Base-by-base conservation (phyloP, 2,888 invertebrate species). In the Hylaea fasciaria region DNA sequence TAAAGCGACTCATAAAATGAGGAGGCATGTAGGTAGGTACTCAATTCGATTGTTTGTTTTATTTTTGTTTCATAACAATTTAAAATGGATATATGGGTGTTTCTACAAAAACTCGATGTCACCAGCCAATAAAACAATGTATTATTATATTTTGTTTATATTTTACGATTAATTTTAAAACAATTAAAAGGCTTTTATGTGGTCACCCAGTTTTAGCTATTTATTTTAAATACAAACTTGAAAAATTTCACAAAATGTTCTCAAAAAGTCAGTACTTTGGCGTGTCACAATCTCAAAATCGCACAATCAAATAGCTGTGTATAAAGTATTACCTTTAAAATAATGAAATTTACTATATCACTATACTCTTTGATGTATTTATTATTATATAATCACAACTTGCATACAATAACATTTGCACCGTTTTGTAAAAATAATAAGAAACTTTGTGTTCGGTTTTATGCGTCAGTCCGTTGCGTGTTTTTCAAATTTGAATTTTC, bases 31-130 rank as follows among this genome's bases (percentile, higher is more conserved):
- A n/a, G n/a, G n/a, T n/a, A n/a, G n/a, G n/a, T n/a, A n/a, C n/a
- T n/a, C n/a, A n/a, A n/a, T n/a, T n/a, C n/a, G n/a, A n/a, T n/a
- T n/a, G n/a, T n/a, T n/a, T n/a, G n/a, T n/a, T n/a, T n/a, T n/a
- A n/a, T n/a, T n/a, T n/a, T n/a, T n/a, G n/a, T 40, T 22, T 56
- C 44, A 49, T 14, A 48, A 46, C 49, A 57, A 54, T 47, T 14
- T 3, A 2, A 32, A 22, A 22, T 22, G 22, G 22, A 22, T 5
- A 22, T 45, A 9, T 7, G 28, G 45, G 45, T 43, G 41, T 0
- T 43, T 43, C 16, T 11, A 16, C 16, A 43, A 43, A 43, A 32
- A 32, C 32, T 32, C 32, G 9, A 32, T 32, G 32, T 32, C 32
- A 32, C 9, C 32, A 32, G 32, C 10, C 32, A 32, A 32, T 32